phyloP scores from a whole-genome alignment of 2,113 vertebrate species.

The Sisor rabdophorus region DNA sequence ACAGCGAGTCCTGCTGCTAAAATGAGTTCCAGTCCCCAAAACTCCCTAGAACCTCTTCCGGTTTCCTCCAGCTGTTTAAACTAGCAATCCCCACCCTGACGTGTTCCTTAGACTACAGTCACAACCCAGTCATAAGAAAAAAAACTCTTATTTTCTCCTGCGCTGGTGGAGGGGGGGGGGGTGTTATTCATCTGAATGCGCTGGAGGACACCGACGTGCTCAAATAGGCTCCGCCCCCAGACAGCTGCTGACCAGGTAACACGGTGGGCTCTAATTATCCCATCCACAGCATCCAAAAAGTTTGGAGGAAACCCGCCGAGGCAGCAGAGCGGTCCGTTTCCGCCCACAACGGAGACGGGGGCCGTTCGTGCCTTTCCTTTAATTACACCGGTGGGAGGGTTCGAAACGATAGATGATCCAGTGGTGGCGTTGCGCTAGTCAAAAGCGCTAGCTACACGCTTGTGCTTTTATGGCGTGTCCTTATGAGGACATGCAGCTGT shows the following conservation, averaged over 20 bases:
- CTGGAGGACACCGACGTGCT: background rate
- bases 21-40: background rate
- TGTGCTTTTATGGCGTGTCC: background rate
- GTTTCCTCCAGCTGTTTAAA: background rate
- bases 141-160: background rate
- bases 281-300: background rate
- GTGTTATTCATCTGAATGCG: background rate
- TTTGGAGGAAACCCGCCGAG: too few species aligned
- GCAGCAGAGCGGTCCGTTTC: background rate
- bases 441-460: background rate
- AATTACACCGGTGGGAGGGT: too few species aligned
- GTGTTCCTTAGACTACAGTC: background rate
- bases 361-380: background rate
- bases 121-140: background rate
- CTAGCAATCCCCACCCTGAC: background rate
- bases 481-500: conserved; percentile 36
- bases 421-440: background rate
- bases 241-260: background rate
- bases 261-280: background rate
- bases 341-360: background rate
- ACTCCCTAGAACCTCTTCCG: background rate
- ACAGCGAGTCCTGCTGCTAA: background rate
- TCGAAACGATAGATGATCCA: background rate
- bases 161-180: too few species aligned
- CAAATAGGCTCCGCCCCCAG: background rate